Percentiles rank a stretch among this genome's conserved stretches.
phyloP scores from a whole-genome alignment of 2,888 invertebrate genomes.

The Crepidodera aurea region DNA sequence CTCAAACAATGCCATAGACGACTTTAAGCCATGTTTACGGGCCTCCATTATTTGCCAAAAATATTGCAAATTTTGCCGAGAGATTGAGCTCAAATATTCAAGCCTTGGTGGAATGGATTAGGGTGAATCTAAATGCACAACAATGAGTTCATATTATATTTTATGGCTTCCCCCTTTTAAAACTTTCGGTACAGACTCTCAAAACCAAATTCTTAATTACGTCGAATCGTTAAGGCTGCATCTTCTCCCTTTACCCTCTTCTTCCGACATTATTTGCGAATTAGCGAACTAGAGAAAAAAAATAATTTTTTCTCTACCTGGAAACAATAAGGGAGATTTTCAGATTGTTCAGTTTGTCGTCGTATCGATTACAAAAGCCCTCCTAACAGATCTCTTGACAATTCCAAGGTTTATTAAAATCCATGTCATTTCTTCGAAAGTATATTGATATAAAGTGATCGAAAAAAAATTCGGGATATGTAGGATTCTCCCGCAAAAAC shows the following conservation, averaged over 20 bases:
- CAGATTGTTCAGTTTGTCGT: slow-evolving; percentile 14
- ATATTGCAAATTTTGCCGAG: no score
- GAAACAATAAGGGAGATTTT: slow-evolving; percentile 21
- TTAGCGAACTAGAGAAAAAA: neutral
- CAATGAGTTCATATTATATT: slow-evolving; percentile 28
- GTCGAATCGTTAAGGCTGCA: slow-evolving; percentile 17
- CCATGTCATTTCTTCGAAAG: neutral
- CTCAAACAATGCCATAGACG: no score
- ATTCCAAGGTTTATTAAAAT: slow-evolving; percentile 17
- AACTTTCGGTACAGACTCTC: slow-evolving; percentile 25
- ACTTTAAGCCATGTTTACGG: no score
- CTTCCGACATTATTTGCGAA: slow-evolving; percentile 14
- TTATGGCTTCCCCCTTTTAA: slow-evolving; percentile 25
- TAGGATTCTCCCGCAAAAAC: no score
- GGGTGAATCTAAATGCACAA: slow-evolving; percentile 16
- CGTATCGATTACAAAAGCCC: slow-evolving; percentile 16
- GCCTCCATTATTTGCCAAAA: no score
- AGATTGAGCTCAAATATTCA: no score
- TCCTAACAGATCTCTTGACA: neutral
- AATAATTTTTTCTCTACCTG: slow-evolving; percentile 14
- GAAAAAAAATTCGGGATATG: neutral
- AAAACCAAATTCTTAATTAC: slow-evolving; percentile 27
- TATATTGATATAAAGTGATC: neutral
- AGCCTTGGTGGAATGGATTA: slow-evolving; percentile 16
- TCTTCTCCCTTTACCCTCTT: neutral